phyloP scores from a whole-genome alignment of 2,888 invertebrate species.

The Cephus runcator region DNA sequence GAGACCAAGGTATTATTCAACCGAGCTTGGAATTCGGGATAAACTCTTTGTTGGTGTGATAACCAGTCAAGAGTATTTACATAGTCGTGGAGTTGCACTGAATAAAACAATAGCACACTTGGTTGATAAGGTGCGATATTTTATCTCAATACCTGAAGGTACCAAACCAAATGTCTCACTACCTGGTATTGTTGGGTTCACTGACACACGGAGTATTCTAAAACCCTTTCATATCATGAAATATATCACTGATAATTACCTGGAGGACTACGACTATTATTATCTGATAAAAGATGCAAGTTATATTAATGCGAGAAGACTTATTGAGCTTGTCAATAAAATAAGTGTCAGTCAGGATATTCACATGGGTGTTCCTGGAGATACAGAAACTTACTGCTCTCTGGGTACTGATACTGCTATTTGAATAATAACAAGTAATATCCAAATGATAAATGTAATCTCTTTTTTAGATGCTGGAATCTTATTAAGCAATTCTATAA shows the following conservation, averaged over 20 bases:
- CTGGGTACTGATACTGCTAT: constrained; percentile 69
- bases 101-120: constrained; percentile 89
- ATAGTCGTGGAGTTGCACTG: constrained; percentile 81
- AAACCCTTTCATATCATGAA: constrained; percentile 90
- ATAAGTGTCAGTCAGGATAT: constrained; percentile 88
- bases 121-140: constrained; percentile 86
- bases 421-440: neutral
- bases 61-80: constrained; percentile 78
- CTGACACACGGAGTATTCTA: constrained; percentile 79
- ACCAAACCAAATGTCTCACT: constrained; percentile 68
- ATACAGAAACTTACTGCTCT: constrained; percentile 74
- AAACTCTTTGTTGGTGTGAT: constrained; percentile 89
- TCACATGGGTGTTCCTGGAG: constrained; percentile 79
- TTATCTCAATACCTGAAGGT: constrained; percentile 71
- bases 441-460: constrained; percentile 5
- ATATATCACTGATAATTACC: constrained; percentile 88
- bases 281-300: constrained; percentile 86
- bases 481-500: constrained; percentile 86
- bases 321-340: constrained; percentile 77
- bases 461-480: constrained; percentile 82
- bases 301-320: constrained; percentile 83
- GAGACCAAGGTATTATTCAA: constrained; percentile 92
- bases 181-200: constrained; percentile 87
- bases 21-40: constrained; percentile 92
- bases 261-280: constrained; percentile 93